Conservation (phyloP, 2,797 vertebrate genomes). For the Hapalemur alaotrensis region DNA sequence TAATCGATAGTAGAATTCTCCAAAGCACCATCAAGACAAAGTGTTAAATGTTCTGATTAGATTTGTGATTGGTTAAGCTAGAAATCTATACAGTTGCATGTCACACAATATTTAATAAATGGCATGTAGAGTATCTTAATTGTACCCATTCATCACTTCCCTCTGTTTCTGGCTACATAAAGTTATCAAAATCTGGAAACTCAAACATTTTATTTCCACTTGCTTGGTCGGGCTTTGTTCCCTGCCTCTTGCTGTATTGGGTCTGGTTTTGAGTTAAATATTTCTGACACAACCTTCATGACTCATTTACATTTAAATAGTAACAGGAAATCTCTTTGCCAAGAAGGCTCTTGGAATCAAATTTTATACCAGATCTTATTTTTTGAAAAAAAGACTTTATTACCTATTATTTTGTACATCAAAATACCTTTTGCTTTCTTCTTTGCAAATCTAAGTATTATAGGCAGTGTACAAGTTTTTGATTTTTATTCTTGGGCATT, state of each 20-base stretch:
- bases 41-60: conserved; percentile 67
- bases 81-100: conserved; percentile 63
- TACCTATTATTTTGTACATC: conserved; percentile 32
- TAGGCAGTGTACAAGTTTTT: not conserved
- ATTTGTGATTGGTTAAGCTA: conserved; percentile 64
- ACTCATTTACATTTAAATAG: conserved; percentile 56
- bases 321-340: conserved; percentile 61
- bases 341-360: conserved; percentile 47
- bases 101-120: conserved; percentile 66
- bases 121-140: conserved; percentile 49
- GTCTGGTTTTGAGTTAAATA: conserved; percentile 55
- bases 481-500: not conserved
- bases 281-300: conserved; percentile 52
- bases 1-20: conserved; percentile 70
- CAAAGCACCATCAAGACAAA: conserved; percentile 64
- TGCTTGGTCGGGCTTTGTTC: conserved; percentile 41
- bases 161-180: conserved; percentile 55
- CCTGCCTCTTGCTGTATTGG: not conserved
- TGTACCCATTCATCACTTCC: conserved; percentile 61
- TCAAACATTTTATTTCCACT: conserved; percentile 6
- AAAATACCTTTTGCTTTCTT: not conserved
- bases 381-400: not conserved
- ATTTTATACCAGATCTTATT: conserved; percentile 47
- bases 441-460: not conserved
- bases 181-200: conserved; percentile 60